Evolutionary conservation across 2,797 vertebrate species (phyloP), one percentile per base, ranked within the genome.

Genomic region (Philypnodon macrostomus): DNA sequence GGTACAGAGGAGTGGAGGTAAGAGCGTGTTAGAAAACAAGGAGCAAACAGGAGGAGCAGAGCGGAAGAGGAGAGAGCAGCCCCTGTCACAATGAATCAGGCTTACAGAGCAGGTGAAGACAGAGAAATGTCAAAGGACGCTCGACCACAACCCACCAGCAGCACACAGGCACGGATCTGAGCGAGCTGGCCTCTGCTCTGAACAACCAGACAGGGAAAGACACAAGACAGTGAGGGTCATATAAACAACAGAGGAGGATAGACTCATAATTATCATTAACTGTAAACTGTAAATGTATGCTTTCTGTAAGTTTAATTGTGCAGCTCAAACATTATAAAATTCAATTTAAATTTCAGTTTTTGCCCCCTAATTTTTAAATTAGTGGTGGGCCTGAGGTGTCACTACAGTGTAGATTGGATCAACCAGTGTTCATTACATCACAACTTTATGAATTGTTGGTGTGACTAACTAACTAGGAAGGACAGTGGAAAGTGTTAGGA

Each of bases 71-170:
- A 61, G 59, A 62, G 63, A 63, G 55, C 53, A 67, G 70, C 70
- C 38, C 58, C 70, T 81, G 78, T 86, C 86, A 85, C 66, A 66
- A 16, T 49, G 63, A 67, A 85, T 90, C 68, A 82, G 41, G 63
- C 49, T 86, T 85, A 85, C 47, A 14, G 73, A 85, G 79, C 86
- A 88, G 88, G 86, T 90, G 85, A 83, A 84, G 80, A 80, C 78
- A 87, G 80, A 85, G 80, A 86, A 89, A 89, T 87, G 88, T 85
- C 86, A 88, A 84, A 88, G 79, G 81, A 86, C 79, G 73, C 71
- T 81, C 72, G 69, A 67, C 56, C 8, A 87, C n/a, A 82, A 88
- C 81, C 81, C 80, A 86, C 78, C 75, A 84, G 75, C 84, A 81
- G 80, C 63, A 77, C 63, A 59, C 77, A 74, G 78, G 70, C 79